Evolutionary conservation across 2,888 invertebrate genomes (phyloP), one percentile per base, ranked within the genome.

Genomic region (Hymenopus coronatus): DNA sequence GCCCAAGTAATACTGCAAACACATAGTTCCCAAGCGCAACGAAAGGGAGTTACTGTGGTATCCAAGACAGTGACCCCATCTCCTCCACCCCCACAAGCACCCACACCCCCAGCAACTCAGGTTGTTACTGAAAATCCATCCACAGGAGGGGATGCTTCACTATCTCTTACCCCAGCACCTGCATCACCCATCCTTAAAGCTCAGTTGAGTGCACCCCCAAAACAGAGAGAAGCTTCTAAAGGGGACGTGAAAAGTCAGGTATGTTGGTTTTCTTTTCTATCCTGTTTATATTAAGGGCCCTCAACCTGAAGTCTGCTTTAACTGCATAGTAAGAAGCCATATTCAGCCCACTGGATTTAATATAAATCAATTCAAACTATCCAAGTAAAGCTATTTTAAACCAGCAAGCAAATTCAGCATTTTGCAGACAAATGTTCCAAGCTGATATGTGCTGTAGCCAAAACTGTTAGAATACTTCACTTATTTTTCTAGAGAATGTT

Each of bases 171-270:
- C 90, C 91, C 93, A 93, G 95, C 96, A 91, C 96, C 96, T 85
- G 95, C 96, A 70, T 97, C 97, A 84, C 97, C 97, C 15, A 97
- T 97, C 92, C 94, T 97, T 91, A 97, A 97, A 94, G 97, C 97
- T 91, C 97, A 97, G 93, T 94, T 97, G 91, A 97, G 97, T 91
- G 95, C 96, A 91, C 96, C 96, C 91, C 94, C 95, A 89, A 94
- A 95, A 93, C 94, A 93, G 89, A 91, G 92, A 89, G 92, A 91
- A 91, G 92, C 90, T 91, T 92, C 93, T 92, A 93, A 92, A 92
- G 93, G 92, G 92, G 93, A 93, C 92, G 92, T 93, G 92, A 95
- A 95, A 93, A 94, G 94, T 93, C 95, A 95, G 95, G 95, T 95
- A 94, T 94, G 93, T 94, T 83, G 87, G 82, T 70, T 70, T 70